Conservation (phyloP, 2,888 invertebrate species). For the Eupithecia pulchellata region DNA sequence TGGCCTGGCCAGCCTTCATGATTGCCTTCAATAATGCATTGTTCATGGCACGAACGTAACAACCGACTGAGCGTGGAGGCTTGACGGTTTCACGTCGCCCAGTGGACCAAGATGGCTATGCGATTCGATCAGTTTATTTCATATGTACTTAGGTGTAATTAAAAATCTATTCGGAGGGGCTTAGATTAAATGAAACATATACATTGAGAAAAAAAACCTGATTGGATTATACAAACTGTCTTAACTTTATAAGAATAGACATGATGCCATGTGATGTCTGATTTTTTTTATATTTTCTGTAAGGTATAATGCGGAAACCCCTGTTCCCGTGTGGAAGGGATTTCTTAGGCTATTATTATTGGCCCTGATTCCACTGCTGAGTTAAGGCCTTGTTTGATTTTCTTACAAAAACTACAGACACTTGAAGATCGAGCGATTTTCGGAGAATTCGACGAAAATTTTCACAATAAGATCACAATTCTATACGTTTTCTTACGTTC, state of each 20-base stretch:
- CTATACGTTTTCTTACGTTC: neutral
- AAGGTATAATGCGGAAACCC: neutral
- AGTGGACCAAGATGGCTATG: conserved; percentile 44
- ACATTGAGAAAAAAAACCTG: neutral
- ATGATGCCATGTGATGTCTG: neutral
- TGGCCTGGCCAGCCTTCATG: conserved; percentile 70
- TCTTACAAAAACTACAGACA: too few relatives aligned
- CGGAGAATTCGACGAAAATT: neutral
- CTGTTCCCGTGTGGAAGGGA: too few relatives aligned
- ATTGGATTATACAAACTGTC: too few relatives aligned
- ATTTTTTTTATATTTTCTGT: neutral
- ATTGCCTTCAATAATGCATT: conserved; percentile 78
- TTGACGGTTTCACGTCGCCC: conserved; percentile 37
- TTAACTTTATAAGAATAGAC: too few relatives aligned
- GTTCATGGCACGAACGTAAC: conserved; percentile 67
- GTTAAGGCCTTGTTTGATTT: too few relatives aligned
- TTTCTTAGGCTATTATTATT: too few relatives aligned
- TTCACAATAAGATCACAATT: neutral
- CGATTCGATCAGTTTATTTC: conserved; percentile 52
- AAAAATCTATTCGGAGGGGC: neutral
- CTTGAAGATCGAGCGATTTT: neutral
- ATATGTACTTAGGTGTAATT: conserved; percentile 1
- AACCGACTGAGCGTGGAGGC: conserved; percentile 50
- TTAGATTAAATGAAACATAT: too few relatives aligned
- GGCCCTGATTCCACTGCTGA: too few relatives aligned